phyloP scores from a whole-genome alignment of 2,888 invertebrate species.

The Lampropteryx suffumata region DNA sequence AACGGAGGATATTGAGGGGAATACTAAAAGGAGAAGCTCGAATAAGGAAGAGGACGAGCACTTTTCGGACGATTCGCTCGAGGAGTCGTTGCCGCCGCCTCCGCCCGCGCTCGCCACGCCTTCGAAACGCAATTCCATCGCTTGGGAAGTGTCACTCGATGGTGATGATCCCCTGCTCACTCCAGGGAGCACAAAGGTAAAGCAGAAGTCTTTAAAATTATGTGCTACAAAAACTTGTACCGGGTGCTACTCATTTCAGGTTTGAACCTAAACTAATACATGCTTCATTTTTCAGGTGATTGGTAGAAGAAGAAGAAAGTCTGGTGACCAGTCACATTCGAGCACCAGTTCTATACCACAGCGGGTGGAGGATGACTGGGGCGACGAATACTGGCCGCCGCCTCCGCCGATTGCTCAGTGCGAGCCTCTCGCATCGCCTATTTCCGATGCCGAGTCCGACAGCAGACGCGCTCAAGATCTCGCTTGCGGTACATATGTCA shows the following conservation, averaged over 20 bases:
- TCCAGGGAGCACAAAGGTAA: slow-evolving; percentile 87
- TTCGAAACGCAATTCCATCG: slow-evolving; percentile 91
- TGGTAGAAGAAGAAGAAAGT: slow-evolving; percentile 80
- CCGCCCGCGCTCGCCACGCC: slow-evolving; percentile 80
- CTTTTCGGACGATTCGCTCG: slow-evolving; percentile 93
- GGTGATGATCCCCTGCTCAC: slow-evolving; percentile 87
- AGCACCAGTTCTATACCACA: slow-evolving; percentile 89
- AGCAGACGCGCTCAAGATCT: slow-evolving; percentile 61
- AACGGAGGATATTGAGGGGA: slow-evolving; percentile 72
- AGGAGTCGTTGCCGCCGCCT: slow-evolving; percentile 88
- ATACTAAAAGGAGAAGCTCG: slow-evolving; percentile 60
- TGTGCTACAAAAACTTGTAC: background rate
- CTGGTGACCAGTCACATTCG: slow-evolving; percentile 83
- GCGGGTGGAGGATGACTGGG: slow-evolving; percentile 84
- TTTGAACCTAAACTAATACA: background rate
- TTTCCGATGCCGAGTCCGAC: slow-evolving; percentile 82
- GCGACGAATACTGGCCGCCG: slow-evolving; percentile 87
- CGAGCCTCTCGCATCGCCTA: slow-evolving; percentile 86
- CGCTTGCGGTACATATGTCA: slow-evolving; percentile 89
- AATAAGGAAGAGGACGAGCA: slow-evolving; percentile 78
- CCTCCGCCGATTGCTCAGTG: slow-evolving; percentile 85
- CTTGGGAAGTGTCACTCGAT: slow-evolving; percentile 93
- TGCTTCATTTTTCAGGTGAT: slow-evolving; percentile 72
- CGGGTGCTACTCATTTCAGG: background rate
- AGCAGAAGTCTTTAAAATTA: background rate